A percentile compares a stretch with the other conserved stretches of the same genome.
Evolutionary conservation across 2,797 vertebrate genomes (phyloP).

Genomic region (Chelon auratus): DNA sequence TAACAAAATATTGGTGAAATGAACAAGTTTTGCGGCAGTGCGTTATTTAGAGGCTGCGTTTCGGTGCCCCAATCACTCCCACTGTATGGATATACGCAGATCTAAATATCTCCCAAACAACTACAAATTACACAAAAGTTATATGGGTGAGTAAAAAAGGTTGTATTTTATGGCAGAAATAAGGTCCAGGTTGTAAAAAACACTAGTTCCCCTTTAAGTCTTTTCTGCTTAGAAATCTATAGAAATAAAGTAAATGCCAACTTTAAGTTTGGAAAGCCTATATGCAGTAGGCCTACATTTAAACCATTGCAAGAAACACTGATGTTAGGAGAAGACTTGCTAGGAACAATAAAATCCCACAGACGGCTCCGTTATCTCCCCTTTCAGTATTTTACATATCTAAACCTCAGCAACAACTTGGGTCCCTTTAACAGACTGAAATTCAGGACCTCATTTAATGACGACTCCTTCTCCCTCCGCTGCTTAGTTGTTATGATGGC

Average conservation of each 20-base stretch:
- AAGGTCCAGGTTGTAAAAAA: too few species aligned
- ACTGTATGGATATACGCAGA: too few species aligned
- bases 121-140: too few species aligned
- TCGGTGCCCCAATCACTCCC: too few species aligned
- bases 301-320: conserved; percentile 32
- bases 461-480: conserved; percentile 37
- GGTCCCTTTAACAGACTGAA: conserved; percentile 52
- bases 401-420: conserved; percentile 34
- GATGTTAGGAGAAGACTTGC: conserved; percentile 19
- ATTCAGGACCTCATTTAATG: conserved; percentile 52
- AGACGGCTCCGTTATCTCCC: conserved; percentile 22
- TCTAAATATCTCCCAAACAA: too few species aligned
- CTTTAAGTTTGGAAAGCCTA: conserved; percentile 9
- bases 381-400: conserved; percentile 23
- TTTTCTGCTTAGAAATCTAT: background rate
- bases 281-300: background rate
- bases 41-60: too few species aligned
- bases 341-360: conserved; percentile 29
- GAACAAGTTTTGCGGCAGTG: too few species aligned
- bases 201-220: too few species aligned
- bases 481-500: conserved; percentile 54
- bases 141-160: too few species aligned
- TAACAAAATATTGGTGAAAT: too few species aligned
- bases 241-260: background rate
- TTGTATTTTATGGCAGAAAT: too few species aligned